These are phyloP conservation scores for Sakesphorus luctuosus DNA, from an alignment of 2,113 vertebrate genomes.

Conservation along the genomic window DNA sequence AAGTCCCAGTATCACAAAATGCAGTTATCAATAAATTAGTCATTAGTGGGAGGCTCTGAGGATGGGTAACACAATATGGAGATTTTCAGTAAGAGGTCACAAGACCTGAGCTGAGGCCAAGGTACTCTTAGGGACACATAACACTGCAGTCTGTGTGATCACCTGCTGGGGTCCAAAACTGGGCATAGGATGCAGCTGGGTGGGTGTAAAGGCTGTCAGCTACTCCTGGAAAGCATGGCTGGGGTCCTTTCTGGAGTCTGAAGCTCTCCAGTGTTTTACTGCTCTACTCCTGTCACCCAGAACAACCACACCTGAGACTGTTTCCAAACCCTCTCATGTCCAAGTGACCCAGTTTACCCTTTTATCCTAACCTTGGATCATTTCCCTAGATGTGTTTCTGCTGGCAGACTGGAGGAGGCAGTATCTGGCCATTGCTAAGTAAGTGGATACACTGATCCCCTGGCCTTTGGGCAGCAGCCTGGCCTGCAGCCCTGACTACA, in stretches of 20 bases:
- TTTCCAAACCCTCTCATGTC: background rate
- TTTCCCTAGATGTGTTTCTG: background rate
- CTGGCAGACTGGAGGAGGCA: background rate
- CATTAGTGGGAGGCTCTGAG: background rate
- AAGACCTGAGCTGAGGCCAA: background rate
- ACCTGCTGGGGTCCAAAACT: background rate
- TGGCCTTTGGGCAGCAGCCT: background rate
- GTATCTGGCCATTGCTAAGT: background rate
- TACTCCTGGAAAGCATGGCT: background rate
- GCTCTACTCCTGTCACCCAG: background rate
- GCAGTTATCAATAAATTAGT: accelerated
- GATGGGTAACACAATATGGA: background rate
- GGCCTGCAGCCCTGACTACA: background rate
- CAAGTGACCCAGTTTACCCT: background rate
- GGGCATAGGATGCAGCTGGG: background rate
- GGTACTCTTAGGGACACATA: accelerated
- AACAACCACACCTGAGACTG: background rate
- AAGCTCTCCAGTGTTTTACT: background rate
- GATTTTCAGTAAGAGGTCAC: background rate
- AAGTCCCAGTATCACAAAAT: background rate
- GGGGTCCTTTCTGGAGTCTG: background rate
- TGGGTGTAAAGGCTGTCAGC: background rate
- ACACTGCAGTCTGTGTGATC: background rate
- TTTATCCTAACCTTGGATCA: background rate
- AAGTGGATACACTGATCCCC: background rate